Base-by-base conservation (phyloP, 2,113 vertebrate genomes). In the Physeter macrocephalus region DNA sequence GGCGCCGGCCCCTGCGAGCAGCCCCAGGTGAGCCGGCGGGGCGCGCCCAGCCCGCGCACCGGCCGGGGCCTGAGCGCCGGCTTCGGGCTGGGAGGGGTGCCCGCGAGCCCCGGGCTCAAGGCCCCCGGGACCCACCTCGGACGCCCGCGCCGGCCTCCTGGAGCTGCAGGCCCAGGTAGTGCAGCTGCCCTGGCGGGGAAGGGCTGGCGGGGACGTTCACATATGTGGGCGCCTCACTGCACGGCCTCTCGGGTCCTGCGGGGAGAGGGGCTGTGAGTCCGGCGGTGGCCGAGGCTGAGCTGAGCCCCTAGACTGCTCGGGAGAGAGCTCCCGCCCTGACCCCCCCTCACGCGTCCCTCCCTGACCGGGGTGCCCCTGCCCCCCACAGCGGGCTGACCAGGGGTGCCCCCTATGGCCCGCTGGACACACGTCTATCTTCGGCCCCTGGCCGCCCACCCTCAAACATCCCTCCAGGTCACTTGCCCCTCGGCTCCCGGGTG, bases 191-290 rank as follows among this genome's bases (percentile, higher is more conserved):
- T 86, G 99, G 99, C 85, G 98, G 98, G 52, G 98, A 96, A 10
- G 99, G 99, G 96, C 99, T 99, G 95, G 98, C 95, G 18, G 99
- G 99, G 98, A 99, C 98, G 98, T 99, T 99, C 80, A 99, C 98
- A 31, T 99, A 99, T 93, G 98, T 97, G 98, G n/a, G 95, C 57
- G 1, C 23, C 66, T 92, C 85, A 0, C 64, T 6, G 31, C 36
- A 3, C 3, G 8, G 27, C 59, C 61, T 49, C 54, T 88, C 95
- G 0, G 72, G 62, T 75, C 95, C 97, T 97, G 80, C 9, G 2
- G 31, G n/a, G 14, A 12, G 2, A 77, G 17, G 1, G 2, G 2
- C 39, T 8, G 13, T 57, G 82, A 64, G 80, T 31, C 17, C 61
- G 23, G 41, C 12, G 0, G n/a, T 4, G 46, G 5, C 25, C 11